Percentiles rank a stretch among this genome's conserved stretches.
phyloP scores from a whole-genome alignment of 2,113 vertebrate species.

The Orycteropus afer region DNA sequence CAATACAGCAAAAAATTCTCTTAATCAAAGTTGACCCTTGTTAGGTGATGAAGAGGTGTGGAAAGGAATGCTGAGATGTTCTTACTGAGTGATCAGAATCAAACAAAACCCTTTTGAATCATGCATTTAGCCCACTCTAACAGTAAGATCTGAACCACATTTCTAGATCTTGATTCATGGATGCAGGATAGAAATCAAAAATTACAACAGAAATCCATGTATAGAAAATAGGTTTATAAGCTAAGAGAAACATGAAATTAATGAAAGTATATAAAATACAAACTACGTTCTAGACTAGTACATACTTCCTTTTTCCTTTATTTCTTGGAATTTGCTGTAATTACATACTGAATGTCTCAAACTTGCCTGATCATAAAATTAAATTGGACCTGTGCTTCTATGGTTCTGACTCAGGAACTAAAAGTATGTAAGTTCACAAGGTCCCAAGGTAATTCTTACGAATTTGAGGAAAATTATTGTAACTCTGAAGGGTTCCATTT shows the following conservation, averaged over 20 bases:
- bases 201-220: neutral
- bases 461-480: neutral
- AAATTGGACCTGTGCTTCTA: neutral
- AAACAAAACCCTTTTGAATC: constrained; percentile 46
- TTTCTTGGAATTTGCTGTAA: constrained; percentile 5
- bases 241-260: neutral
- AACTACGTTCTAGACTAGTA: neutral
- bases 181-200: neutral
- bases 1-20: constrained; percentile 33
- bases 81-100: constrained; percentile 34
- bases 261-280: neutral
- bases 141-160: constrained; percentile 6
- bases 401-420: neutral
- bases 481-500: constrained; percentile 9
- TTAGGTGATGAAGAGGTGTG: neutral
- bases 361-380: neutral
- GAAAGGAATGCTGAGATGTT: neutral
- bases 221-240: constrained; percentile 24
- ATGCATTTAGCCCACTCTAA: neutral
- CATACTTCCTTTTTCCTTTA: neutral
- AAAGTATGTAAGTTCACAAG: neutral
- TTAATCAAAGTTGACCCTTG: neutral
- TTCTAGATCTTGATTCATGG: neutral
- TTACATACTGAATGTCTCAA: neutral
- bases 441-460: neutral